Evolutionary conservation across 2,113 vertebrate genomes (phyloP).

Genomic region (Crocuta crocuta): DNA sequence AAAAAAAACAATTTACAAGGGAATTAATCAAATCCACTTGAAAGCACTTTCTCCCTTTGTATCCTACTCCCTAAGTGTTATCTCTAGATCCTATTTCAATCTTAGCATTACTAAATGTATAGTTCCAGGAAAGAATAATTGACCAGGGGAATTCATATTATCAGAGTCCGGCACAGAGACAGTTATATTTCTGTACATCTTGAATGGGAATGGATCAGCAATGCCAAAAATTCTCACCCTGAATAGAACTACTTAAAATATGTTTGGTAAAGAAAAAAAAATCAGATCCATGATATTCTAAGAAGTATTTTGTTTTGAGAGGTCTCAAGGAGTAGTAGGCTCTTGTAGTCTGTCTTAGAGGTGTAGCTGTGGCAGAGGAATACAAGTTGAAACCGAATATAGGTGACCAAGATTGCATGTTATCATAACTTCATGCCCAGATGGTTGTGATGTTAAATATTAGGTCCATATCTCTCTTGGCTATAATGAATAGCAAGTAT

Average conservation of each 20-base stretch:
- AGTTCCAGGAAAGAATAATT: constrained; percentile 40
- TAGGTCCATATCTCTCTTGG: background rate
- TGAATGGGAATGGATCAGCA: background rate
- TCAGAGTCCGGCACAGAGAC: background rate
- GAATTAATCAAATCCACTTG: constrained; percentile 22
- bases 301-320: background rate
- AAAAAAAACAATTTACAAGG: background rate
- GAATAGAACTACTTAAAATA: background rate
- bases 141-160: background rate
- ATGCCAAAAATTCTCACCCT: background rate
- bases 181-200: background rate
- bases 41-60: background rate
- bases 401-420: background rate
- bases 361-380: background rate
- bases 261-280: background rate
- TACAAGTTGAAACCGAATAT: background rate
- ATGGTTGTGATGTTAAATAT: background rate
- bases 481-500: background rate
- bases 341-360: background rate
- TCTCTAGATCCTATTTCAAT: background rate
- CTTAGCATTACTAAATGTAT: background rate
- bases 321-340: background rate
- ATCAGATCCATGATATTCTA: background rate
- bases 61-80: background rate
- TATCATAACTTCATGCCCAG: background rate